phyloP scores from a whole-genome alignment of 2,888 invertebrate species.

The Cyclophora albipunctata region DNA sequence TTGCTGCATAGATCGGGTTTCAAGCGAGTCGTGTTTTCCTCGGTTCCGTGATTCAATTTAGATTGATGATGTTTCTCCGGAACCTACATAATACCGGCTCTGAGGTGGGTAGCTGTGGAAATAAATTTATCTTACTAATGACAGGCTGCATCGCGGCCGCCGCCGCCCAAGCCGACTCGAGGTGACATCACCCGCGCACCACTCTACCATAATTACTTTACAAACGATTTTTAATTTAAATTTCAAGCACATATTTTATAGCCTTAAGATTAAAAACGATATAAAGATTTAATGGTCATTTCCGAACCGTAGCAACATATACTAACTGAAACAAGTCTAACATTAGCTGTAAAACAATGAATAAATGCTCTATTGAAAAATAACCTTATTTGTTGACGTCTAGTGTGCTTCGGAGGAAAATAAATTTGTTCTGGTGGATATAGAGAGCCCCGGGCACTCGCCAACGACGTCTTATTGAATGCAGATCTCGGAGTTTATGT shows the following conservation, averaged over 20 bases:
- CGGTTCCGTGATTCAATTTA: conserved; percentile 22
- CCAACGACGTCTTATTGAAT: conserved; percentile 54
- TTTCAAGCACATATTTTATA: not conserved
- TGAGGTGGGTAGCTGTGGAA: conserved; percentile 15
- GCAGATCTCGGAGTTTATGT: conserved; percentile 37
- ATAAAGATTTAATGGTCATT: not conserved
- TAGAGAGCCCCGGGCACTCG: conserved; percentile 48
- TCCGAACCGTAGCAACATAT: not conserved
- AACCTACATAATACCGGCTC: conserved; percentile 20
- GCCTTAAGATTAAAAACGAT: not conserved
- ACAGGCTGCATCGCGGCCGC: conserved; percentile 15
- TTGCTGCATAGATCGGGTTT: conserved; percentile 20
- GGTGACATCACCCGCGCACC: conserved; percentile 6
- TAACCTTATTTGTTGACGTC: conserved; percentile 71
- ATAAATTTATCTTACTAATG: conserved; percentile 22
- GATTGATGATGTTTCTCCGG: conserved; percentile 22
- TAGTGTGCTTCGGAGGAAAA: conserved; percentile 62
- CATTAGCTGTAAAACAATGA: conserved; percentile 41
- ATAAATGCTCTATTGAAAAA: conserved; percentile 61
- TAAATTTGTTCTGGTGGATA: conserved; percentile 63
- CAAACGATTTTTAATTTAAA: conserved; percentile 3
- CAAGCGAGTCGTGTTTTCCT: conserved; percentile 22
- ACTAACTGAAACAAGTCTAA: conserved; percentile 24
- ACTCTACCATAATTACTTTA: conserved; percentile 14
- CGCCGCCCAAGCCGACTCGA: conserved; percentile 1